A percentile compares a stretch with the other conserved stretches of the same genome.
phyloP scores from a whole-genome alignment of 2,797 vertebrate species.

The Etheostoma nigrum region DNA sequence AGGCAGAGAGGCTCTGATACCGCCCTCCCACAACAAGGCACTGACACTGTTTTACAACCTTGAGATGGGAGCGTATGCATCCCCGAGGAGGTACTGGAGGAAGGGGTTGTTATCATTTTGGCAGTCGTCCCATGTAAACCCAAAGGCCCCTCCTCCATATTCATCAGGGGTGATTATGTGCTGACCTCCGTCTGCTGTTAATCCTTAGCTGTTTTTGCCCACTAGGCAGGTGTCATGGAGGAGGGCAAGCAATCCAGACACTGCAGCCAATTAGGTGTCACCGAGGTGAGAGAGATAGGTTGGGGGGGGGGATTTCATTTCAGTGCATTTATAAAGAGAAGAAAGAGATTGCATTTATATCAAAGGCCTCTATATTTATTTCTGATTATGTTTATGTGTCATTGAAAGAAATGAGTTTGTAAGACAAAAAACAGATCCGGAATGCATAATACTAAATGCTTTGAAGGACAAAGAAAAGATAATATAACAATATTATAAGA shows the following conservation, averaged over 20 bases:
- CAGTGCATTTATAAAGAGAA: no score
- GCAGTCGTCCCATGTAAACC: constrained; percentile 67
- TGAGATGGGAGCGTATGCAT: constrained; percentile 55
- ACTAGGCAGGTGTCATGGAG: constrained; percentile 50
- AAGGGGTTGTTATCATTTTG: constrained; percentile 72
- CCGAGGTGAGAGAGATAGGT: constrained; percentile 7
- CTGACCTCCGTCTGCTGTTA: constrained; percentile 65
- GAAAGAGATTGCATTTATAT: neutral
- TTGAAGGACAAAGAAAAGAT: no score
- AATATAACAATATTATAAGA: no score
- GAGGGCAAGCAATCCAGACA: constrained; percentile 47
- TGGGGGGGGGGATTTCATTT: no score
- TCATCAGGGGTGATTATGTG: constrained; percentile 76
- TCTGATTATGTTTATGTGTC: neutral
- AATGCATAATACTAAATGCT: neutral
- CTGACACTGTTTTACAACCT: constrained; percentile 56
- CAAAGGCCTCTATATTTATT: neutral
- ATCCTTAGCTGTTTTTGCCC: constrained; percentile 62
- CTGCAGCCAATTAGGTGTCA: constrained; percentile 55
- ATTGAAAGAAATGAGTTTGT: neutral
- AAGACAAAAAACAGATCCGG: neutral
- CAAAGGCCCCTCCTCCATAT: constrained; percentile 75
- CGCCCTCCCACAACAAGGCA: constrained; percentile 13
- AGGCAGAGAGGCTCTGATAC: constrained; percentile 1
- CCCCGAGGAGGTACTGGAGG: constrained; percentile 49